Evolutionary conservation across 2,888 invertebrate genomes (phyloP), one percentile per base, ranked within the genome.

Genomic region (Cataglyphis cursor): DNA sequence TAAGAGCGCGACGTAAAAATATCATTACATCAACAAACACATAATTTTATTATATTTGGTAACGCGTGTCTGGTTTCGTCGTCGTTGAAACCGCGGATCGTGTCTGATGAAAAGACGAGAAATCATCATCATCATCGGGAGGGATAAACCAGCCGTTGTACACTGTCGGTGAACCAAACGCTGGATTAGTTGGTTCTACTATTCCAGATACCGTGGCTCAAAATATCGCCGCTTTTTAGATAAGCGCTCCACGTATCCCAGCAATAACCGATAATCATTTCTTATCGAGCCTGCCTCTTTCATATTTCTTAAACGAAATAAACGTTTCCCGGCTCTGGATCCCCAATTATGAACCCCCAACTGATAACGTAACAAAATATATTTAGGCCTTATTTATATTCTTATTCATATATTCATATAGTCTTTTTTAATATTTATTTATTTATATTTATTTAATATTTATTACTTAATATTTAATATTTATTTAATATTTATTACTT

Each of bases 221-320:
- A 62, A 21, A 35, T 74, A 74, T 48, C 62, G 6, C 28, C 8
- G 12, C 44, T 44, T 3, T 10, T 57, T 38, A 59, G 62, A 74
- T 74, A 74, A 74, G 18, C 44, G 2, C n/a, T 12, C 38, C 18
- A 51, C 51, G 18, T 44, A 62, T 21, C 12, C 48, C 18, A 35
- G 12, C 24, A 35, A 75, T 54, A 24, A 24, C 51, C 8, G 65
- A 65, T 75, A 75, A 65, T n/a, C 65, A 44, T 41, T 66, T 12
- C 6, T 18, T 44, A 12, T 65, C 51, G 51, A 38, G 38, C 24
- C 9, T 10, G 65, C 28, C 35, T 54, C 31, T 48, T 66, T 9
- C 4, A 38, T 4, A 28, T 44, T 35, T 75, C 35, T 5, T 35
- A 51, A 3, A 54, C 51, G 3, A 18, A 59, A 59, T 41, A 12